Conservation (phyloP, 2,113 vertebrate species). For the Acanthisitta chloris region DNA sequence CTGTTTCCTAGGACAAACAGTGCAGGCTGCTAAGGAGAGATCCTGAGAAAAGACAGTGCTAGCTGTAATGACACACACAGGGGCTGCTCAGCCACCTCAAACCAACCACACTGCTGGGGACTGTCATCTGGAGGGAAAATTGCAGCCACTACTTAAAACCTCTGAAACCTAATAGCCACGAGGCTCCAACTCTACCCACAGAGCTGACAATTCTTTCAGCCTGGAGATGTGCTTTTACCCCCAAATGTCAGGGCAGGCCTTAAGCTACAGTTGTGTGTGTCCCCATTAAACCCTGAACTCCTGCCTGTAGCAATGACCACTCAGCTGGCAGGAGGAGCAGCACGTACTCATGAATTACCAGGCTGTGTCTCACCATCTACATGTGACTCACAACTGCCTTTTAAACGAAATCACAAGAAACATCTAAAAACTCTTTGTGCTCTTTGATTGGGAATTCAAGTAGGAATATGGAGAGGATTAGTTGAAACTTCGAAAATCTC, state of each 20-base stretch:
- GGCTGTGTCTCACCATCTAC: not conserved
- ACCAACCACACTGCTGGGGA: not conserved
- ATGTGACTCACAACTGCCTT: not conserved
- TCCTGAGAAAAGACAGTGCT: accelerated
- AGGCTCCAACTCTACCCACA: not conserved
- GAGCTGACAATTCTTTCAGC: accelerated
- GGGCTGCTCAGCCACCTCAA: not conserved
- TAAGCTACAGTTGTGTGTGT: not conserved
- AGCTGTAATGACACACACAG: not conserved
- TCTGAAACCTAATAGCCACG: accelerated
- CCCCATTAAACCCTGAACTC: not conserved
- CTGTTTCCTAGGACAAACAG: not conserved
- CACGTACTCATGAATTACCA: not conserved
- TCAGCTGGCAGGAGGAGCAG: not conserved
- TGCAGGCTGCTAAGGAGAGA: not conserved
- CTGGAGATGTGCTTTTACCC: not conserved
- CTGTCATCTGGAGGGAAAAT: not conserved
- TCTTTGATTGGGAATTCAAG: not conserved
- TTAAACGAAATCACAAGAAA: not conserved
- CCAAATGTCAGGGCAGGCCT: not conserved
- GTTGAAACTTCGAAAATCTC: not conserved
- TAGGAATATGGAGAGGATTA: not conserved
- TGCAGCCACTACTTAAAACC: not conserved
- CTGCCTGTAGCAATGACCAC: accelerated
- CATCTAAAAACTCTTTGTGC: not conserved